Evolutionary conservation across 2,888 invertebrate genomes (phyloP).

Genomic region (Drosophila mimica): DNA sequence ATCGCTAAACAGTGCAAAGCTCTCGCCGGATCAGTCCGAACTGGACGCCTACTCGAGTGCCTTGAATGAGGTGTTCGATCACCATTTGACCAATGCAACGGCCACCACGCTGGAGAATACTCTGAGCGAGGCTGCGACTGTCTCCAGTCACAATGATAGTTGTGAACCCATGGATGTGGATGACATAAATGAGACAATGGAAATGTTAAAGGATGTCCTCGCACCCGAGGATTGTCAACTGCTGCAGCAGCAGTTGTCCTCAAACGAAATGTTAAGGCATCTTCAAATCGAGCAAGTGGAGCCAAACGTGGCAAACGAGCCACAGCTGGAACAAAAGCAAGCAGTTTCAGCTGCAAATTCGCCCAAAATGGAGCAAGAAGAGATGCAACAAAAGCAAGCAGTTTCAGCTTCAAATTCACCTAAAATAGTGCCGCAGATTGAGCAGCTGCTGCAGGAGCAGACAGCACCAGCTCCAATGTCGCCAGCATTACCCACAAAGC

Average conservation of each 20-base stretch:
- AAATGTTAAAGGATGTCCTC: conserved; percentile 60
- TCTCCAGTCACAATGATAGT: conserved; percentile 44
- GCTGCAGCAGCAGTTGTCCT: conserved; percentile 48
- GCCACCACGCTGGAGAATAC: conserved; percentile 57
- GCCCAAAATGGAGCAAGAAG: neutral
- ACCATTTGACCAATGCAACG: conserved; percentile 48
- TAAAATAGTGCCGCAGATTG: neutral
- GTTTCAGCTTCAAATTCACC: neutral
- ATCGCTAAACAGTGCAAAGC: conserved; percentile 56
- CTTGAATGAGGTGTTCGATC: conserved; percentile 57
- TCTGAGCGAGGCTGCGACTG: conserved; percentile 28
- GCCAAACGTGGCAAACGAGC: neutral
- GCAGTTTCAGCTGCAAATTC: neutral
- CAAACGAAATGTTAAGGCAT: neutral
- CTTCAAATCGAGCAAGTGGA: neutral
- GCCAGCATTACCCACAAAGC: conserved; percentile 1
- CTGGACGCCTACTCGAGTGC: conserved; percentile 76
- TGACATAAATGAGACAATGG: conserved; percentile 71
- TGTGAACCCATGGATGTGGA: conserved; percentile 82
- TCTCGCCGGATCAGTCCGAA: conserved; percentile 60
- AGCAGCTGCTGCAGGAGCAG: neutral
- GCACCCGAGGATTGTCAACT: conserved; percentile 54
- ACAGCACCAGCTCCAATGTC: neutral
- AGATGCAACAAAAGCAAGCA: neutral
- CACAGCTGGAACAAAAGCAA: neutral